These are phyloP conservation scores for Brachypterus glaber DNA, from an alignment of 2,888 invertebrate genomes.

Conservation along the genomic window DNA sequence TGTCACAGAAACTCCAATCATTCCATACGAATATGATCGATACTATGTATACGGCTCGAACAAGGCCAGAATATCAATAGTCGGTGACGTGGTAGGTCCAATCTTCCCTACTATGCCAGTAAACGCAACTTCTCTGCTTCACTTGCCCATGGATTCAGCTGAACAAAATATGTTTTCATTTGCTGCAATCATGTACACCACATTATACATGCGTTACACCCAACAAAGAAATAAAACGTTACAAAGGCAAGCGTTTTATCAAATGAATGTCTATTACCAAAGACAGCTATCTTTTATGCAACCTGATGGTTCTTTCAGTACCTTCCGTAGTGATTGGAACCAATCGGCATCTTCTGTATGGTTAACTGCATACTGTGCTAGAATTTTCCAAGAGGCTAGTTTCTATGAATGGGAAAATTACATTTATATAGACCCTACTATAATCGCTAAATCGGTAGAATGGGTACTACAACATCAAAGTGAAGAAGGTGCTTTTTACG, in stretches of 20 bases:
- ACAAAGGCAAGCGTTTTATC: conserved; percentile 72
- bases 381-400: conserved; percentile 82
- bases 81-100: conserved; percentile 88
- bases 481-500: conserved; percentile 79
- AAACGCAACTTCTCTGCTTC: conserved; percentile 70
- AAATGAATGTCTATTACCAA: conserved; percentile 86
- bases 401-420: conserved; percentile 97
- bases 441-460: conserved; percentile 73
- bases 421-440: conserved; percentile 83
- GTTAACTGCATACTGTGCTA: conserved; percentile 85
- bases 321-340: conserved; percentile 90
- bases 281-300: conserved; percentile 86
- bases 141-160: conserved; percentile 81
- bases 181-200: conserved; percentile 86
- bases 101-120: conserved; percentile 89
- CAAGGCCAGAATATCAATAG: conserved; percentile 68
- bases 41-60: conserved; percentile 94
- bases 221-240: conserved; percentile 76
- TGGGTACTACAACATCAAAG: conserved; percentile 84
- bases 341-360: conserved; percentile 81
- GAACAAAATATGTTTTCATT: conserved; percentile 97
- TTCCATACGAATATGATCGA: conserved; percentile 82
- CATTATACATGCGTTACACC: conserved; percentile 81
- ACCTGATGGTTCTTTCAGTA: conserved; percentile 79
- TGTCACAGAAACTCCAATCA: conserved; percentile 85